Evolutionary conservation across 30 jellyfish, hydroid and myxozoan species (phyloP).

Genomic region (Hydractinia symbiolongicarpus): DNA sequence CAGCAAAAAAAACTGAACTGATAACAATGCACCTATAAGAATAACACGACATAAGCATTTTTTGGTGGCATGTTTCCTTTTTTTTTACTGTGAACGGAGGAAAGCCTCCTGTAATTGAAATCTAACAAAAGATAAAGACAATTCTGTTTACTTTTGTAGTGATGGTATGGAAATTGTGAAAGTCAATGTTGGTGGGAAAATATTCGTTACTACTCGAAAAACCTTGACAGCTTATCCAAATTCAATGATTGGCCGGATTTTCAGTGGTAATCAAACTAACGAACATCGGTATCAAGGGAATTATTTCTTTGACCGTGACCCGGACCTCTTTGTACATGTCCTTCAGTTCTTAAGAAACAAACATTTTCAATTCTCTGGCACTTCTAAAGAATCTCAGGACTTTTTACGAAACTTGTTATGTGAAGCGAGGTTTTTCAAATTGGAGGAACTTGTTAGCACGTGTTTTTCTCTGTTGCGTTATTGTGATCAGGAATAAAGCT

Average conservation of each 20-base stretch:
- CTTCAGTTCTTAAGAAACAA: slow-evolving; percentile 29
- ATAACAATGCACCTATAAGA: no score
- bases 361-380: not conserved
- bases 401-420: slow-evolving; percentile 1
- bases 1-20: no score
- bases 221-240: slow-evolving; percentile 18
- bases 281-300: slow-evolving; percentile 28
- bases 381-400: not conserved
- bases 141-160: not conserved
- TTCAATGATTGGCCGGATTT: not conserved
- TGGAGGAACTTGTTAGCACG: slow-evolving; percentile 11
- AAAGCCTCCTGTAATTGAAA: no score
- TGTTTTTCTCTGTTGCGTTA: not conserved
- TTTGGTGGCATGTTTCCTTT: no score
- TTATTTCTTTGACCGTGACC: slow-evolving; percentile 27
- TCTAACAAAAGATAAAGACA: no score
- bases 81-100: no score
- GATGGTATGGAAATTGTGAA: not conserved
- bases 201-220: slow-evolving; percentile 17
- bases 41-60: no score
- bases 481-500: not conserved
- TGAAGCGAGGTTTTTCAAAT: slow-evolving; percentile 12
- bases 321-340: slow-evolving; percentile 21
- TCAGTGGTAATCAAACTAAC: slow-evolving; percentile 4
- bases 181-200: slow-evolving; percentile 41